These are phyloP conservation scores for Proteles cristata DNA, from an alignment of 2,113 vertebrate genomes.

Conservation along the genomic window DNA sequence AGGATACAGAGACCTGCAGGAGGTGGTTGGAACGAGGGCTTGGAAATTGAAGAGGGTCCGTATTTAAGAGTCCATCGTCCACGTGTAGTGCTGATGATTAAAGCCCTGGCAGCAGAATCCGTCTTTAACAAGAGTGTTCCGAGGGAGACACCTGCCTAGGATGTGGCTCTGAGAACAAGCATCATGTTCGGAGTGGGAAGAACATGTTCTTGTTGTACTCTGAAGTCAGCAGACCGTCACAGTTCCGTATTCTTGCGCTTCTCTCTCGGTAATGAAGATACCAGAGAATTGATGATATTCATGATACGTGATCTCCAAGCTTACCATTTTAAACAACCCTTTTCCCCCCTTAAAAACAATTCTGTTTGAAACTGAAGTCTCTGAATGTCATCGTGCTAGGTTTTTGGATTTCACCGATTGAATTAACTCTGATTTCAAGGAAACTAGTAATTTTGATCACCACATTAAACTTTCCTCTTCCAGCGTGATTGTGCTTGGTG, in stretches of 20 bases:
- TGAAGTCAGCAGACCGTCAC: not conserved
- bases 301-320: not conserved
- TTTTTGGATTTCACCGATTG: not conserved
- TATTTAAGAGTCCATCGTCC: not conserved
- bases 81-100: not conserved
- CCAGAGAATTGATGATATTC: not conserved
- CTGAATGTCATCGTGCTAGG: not conserved
- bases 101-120: not conserved
- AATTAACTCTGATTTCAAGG: conserved; percentile 1
- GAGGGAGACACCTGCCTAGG: not conserved
- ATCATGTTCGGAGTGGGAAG: not conserved
- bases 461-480: not conserved
- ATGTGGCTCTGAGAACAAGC: not conserved
- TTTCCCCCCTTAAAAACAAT: not conserved
- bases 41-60: not conserved
- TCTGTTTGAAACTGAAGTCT: not conserved
- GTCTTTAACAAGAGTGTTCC: not conserved
- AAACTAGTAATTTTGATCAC: not conserved
- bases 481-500: not conserved
- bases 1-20: not conserved
- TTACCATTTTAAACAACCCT: not conserved
- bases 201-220: not conserved
- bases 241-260: not conserved
- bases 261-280: not conserved
- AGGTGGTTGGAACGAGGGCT: not conserved